phyloP scores from a whole-genome alignment of 2,888 invertebrate species.

The Hirudinaria manillensis region DNA sequence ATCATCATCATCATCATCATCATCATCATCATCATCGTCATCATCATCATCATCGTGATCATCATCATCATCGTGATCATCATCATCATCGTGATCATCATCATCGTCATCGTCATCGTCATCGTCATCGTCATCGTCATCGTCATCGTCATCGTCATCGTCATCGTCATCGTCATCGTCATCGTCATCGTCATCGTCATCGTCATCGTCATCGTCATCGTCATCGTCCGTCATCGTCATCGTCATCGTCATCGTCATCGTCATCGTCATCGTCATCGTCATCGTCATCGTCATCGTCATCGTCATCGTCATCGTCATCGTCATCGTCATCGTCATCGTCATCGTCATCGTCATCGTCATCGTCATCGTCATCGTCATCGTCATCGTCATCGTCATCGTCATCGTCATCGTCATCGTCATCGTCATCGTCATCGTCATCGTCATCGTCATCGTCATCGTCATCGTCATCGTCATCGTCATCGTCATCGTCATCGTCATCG shows the following conservation, averaged over 20 bases:
- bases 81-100: too few species aligned
- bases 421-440: constrained; percentile 17
- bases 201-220: too few species aligned
- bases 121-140: neutral
- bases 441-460: constrained; percentile 19
- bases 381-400: constrained; percentile 16
- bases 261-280: constrained; percentile 12
- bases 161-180: too few species aligned
- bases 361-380: constrained; percentile 15
- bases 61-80: too few species aligned
- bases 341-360: constrained; percentile 16
- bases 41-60: too few species aligned
- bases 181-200: too few species aligned
- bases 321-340: constrained; percentile 19
- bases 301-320: constrained; percentile 14
- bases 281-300: constrained; percentile 13
- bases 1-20: constrained; percentile 8
- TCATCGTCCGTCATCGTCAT: constrained; percentile 37
- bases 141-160: too few species aligned
- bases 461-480: constrained; percentile 18
- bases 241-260: constrained; percentile 12
- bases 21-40: constrained; percentile 6
- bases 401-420: constrained; percentile 18
- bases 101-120: neutral
- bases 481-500: constrained; percentile 17